A percentile compares a stretch with the other conserved stretches of the same genome.
Evolutionary conservation across 2,797 vertebrate genomes (phyloP).

Genomic region (Dermochelys coriacea): DNA sequence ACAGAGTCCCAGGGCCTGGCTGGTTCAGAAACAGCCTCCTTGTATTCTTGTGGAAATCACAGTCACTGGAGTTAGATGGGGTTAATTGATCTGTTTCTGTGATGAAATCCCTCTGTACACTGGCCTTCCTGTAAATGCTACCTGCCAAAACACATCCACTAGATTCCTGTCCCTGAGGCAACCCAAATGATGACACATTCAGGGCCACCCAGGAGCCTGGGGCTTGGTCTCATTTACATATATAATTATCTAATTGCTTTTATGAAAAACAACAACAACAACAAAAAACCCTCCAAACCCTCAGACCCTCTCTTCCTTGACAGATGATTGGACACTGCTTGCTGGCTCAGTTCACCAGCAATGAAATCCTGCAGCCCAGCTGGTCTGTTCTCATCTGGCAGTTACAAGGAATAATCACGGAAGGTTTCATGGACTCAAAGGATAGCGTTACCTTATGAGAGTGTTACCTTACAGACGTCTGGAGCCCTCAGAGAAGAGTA

Average conservation of each 20-base stretch:
- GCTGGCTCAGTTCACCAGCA: not conserved
- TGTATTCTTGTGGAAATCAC: conserved; percentile 9
- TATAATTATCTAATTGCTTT: conserved; percentile 31
- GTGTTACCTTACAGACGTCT: not conserved
- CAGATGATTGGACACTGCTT: conserved; percentile 35
- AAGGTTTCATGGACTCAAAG: not conserved
- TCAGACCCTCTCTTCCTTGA: not conserved
- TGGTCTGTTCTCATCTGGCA: not conserved
- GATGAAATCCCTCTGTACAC: conserved; percentile 29
- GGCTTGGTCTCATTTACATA: conserved; percentile 33
- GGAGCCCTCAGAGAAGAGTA: not conserved
- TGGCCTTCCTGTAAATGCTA: conserved; percentile 60
- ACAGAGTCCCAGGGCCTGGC: accelerated
- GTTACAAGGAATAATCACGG: conserved; percentile 11
- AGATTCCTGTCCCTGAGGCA: conserved; percentile 1
- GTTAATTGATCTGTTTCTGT: conserved; percentile 74
- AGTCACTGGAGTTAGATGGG: conserved; percentile 17
- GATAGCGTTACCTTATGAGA: not conserved
- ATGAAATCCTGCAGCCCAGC: conserved; percentile 12
- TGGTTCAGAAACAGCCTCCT: not conserved
- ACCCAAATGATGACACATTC: not conserved
- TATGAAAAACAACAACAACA: conserved; percentile 20
- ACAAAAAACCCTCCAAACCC: not conserved
- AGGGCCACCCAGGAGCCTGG: not conserved
- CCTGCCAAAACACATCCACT: conserved; percentile 63